These are phyloP conservation scores for Ceyx cyanopectus DNA, from an alignment of 2,113 vertebrate species.

Conservation along the genomic window DNA sequence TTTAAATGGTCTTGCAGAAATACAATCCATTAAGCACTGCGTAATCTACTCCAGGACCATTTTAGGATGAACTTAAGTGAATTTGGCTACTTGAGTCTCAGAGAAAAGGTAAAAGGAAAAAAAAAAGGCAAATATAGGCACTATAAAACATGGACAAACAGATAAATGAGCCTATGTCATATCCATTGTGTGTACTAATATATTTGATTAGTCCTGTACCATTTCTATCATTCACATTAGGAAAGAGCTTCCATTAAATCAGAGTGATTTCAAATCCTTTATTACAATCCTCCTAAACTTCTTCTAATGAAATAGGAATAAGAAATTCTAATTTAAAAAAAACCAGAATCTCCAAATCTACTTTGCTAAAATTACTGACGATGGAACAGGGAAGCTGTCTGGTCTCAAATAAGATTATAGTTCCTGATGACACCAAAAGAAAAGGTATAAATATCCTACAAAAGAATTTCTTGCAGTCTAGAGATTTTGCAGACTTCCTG, in stretches of 20 bases:
- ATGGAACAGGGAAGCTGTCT: neutral
- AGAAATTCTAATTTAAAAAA: constrained; percentile 34
- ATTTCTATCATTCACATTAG: constrained; percentile 23
- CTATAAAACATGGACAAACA: constrained; percentile 26
- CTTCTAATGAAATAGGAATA: constrained; percentile 52
- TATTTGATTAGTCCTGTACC: constrained; percentile 58
- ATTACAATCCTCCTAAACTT: constrained; percentile 31
- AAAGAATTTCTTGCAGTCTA: neutral
- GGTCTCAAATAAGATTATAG: constrained; percentile 4
- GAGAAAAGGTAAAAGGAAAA: constrained; percentile 6
- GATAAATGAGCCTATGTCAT: constrained; percentile 49
- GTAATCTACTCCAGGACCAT: constrained; percentile 17
- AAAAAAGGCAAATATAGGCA: neutral
- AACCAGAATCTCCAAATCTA: constrained; percentile 1
- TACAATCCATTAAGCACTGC: constrained; percentile 43
- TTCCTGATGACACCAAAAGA: neutral
- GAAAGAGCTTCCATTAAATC: constrained; percentile 57
- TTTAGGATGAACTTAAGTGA: constrained; percentile 45
- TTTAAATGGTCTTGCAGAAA: constrained; percentile 40
- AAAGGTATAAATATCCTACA: neutral
- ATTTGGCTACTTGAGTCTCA: constrained; percentile 29
- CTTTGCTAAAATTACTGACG: constrained; percentile 21
- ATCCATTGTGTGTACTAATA: constrained; percentile 31
- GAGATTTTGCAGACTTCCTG: neutral
- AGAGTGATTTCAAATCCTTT: constrained; percentile 52